Percentiles rank a stretch among this genome's conserved stretches.
Evolutionary conservation across 2,888 invertebrate genomes (phyloP).

Genomic region (Drosophila stalkeri): DNA sequence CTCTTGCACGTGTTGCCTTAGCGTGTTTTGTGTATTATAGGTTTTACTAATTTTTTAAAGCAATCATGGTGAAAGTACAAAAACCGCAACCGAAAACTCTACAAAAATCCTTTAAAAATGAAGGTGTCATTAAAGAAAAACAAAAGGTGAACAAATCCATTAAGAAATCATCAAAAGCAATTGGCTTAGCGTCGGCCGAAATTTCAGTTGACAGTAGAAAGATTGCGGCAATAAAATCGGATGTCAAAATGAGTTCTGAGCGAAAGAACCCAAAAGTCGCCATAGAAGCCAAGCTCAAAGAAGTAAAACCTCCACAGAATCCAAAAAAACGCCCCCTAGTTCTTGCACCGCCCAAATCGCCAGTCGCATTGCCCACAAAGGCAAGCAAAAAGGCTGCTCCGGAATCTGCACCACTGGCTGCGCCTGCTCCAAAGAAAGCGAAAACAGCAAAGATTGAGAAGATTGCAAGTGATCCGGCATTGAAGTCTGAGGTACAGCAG

Average conservation of each 20-base stretch:
- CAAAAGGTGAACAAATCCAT: conserved; percentile 31
- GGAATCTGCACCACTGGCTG: background rate
- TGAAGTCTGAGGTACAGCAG: background rate
- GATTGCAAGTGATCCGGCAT: background rate
- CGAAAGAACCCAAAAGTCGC: background rate
- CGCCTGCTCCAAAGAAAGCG: background rate
- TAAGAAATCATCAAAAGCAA: conserved; percentile 18
- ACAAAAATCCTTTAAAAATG: conserved; percentile 42
- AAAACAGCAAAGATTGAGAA: background rate
- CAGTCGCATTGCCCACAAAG: conserved; percentile 36
- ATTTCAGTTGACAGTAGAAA: conserved; percentile 22
- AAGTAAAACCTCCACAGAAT: conserved; percentile 12
- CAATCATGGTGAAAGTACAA: conserved; percentile 71
- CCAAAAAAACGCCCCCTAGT: conserved; percentile 47
- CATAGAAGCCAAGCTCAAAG: conserved; percentile 4
- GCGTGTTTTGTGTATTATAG: conserved; percentile 45
- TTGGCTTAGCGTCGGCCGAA: background rate
- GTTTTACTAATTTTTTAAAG: conserved; percentile 13
- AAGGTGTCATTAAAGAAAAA: conserved; percentile 53
- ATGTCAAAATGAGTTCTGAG: conserved; percentile 8
- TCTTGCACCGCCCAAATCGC: conserved; percentile 60
- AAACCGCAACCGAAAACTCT: conserved; percentile 68
- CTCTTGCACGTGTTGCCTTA: conserved; percentile 61
- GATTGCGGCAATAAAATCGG: conserved; percentile 16
- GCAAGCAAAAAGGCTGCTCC: conserved; percentile 20